Percentiles rank a stretch among this genome's conserved stretches.
These are phyloP conservation scores for Macaca nemestrina DNA, from an alignment of 2,113 vertebrate species.

Conservation along the genomic window DNA sequence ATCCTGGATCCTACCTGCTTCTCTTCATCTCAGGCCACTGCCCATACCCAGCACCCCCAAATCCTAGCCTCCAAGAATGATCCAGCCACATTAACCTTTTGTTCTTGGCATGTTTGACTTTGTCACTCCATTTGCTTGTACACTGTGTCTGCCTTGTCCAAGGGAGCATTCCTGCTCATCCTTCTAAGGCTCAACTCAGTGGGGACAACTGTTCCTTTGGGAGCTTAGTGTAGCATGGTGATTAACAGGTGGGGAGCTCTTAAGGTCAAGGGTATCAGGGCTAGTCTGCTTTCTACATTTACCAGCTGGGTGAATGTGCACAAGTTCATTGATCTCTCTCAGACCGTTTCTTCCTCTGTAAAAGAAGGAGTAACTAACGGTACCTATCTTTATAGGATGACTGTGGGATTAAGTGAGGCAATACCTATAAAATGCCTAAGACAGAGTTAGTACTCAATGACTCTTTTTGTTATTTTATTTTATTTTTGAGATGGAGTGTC, in stretches of 20 bases:
- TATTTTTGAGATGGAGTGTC: not conserved
- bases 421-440: not conserved
- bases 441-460: not conserved
- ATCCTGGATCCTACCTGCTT: not conserved
- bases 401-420: not conserved
- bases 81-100: not conserved
- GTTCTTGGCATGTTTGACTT: not conserved
- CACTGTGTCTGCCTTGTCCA: not conserved
- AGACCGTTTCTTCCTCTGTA: not conserved
- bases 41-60: not conserved
- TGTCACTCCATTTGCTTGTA: not conserved
- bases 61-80: not conserved
- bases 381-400: not conserved
- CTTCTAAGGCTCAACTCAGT: fast-evolving
- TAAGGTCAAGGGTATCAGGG: no score
- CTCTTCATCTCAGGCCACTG: not conserved
- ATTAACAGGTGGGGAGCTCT: not conserved
- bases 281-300: not conserved
- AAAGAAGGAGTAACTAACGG: not conserved
- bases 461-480: not conserved
- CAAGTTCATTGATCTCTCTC: not conserved
- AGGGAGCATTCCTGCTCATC: not conserved
- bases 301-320: not conserved
- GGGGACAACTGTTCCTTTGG: no score
- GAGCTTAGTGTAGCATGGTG: fast-evolving